Evolutionary conservation across 1,140 invertebrate species (phyloP), one percentile per base, ranked within the genome.

Genomic region (Drosophila sp.): DNA sequence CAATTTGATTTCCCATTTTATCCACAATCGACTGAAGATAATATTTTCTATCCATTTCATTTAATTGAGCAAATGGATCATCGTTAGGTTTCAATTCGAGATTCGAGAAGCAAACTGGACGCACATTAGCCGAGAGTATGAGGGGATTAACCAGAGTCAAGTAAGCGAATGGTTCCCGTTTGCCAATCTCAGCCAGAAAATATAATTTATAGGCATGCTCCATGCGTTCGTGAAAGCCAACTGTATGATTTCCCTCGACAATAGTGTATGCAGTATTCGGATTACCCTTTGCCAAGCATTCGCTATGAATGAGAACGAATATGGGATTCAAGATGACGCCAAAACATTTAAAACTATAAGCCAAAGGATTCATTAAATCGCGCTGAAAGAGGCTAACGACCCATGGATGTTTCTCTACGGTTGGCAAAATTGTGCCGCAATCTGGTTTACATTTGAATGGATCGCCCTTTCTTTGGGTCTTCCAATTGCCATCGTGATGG

Each of bases 261-360:
- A 66, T 66, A 5, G 25, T 40, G 30, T 11, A 41, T 0, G 25
- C 3, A 32, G 6, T 3, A 4, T 0, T 11, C 30, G 0, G 2
- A 11, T 11, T 38, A 4, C 10, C 11, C 10, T 32, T 25, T 0
- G 4, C 1, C 17, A 23, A 7, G 8, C 29, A 47, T 4, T 4
- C 2, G 0, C 1, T 62, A 17, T 27, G 3, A 5, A 2, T 17
- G 1, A 47, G 29, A 60, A 73, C n/a, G 29, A 60, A 6, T 17
- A 50, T 38, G 2, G 66, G 66, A 11, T 38, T 33, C 4, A 85
- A 11, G 10, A 85, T 85, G 4, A 92, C 84, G 0, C 93, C 93
- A 1, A 91, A 92, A 63, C 93, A 94, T 35, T 92, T 92, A 64
- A 92, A 64, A 5, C 29, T 8, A 60, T 55, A 71, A 7, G 5